A percentile compares a stretch with the other conserved stretches of the same genome.
Evolutionary conservation across 2,797 vertebrate genomes (phyloP).

Genomic region (Triplophysa bombifrons): DNA sequence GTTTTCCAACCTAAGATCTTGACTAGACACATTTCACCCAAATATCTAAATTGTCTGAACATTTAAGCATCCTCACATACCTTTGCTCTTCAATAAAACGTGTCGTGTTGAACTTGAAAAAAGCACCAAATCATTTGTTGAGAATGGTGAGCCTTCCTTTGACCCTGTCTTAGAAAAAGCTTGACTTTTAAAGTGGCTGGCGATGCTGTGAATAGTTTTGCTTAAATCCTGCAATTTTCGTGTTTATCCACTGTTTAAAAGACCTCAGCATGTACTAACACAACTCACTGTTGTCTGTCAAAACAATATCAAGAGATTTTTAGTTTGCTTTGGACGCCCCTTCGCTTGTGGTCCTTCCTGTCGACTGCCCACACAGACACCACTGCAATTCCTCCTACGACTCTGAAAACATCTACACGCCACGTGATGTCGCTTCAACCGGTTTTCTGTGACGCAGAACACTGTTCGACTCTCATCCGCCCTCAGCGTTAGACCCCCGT

Average conservation of each 20-base stretch:
- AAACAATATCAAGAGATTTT: slow-evolving; percentile 47
- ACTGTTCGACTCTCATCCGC: slow-evolving; percentile 50
- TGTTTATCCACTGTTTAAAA: slow-evolving; percentile 38
- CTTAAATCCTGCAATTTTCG: slow-evolving; percentile 6
- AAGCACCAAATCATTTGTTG: too few species aligned
- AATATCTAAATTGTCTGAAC: neutral
- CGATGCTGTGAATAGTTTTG: slow-evolving; percentile 4
- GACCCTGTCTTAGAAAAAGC: neutral
- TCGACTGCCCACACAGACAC: slow-evolving; percentile 36
- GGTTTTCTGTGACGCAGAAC: slow-evolving; percentile 29
- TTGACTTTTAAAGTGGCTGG: neutral
- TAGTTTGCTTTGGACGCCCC: slow-evolving; percentile 34
- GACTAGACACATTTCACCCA: neutral
- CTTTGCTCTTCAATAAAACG: neutral
- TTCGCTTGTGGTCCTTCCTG: neutral
- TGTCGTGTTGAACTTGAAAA: too few species aligned
- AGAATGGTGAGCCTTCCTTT: slow-evolving; percentile 7
- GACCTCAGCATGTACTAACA: slow-evolving; percentile 43
- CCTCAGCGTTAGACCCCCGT: slow-evolving; percentile 54
- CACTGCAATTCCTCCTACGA: slow-evolving; percentile 18
- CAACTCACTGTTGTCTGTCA: slow-evolving; percentile 48
- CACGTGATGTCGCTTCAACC: slow-evolving; percentile 36
- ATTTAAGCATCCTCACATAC: neutral
- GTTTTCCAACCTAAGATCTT: slow-evolving; percentile 17
- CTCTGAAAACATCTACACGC: slow-evolving; percentile 32